Base-by-base conservation (phyloP, 2,888 invertebrate genomes). In the Keiferia lycopersicella region DNA sequence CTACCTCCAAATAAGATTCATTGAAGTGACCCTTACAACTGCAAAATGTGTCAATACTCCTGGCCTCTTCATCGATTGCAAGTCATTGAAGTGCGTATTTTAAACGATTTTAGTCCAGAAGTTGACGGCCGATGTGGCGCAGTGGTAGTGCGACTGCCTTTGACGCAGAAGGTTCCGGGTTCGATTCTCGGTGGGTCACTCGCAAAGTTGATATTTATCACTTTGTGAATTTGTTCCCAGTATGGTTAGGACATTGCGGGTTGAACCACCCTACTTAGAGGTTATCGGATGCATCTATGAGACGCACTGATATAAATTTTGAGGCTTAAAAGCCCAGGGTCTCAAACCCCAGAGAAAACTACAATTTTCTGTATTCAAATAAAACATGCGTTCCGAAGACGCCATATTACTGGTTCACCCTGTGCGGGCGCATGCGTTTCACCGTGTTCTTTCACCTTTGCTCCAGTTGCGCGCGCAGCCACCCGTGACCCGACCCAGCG, bases 391-490 rank as follows among this genome's bases (percentile, higher is more conserved):
- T 45, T 16, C 11, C 16, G 45, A 45, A 45, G 45, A n/a, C 45
- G n/a, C 45, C 16, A 45, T 16, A 45, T 6, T 16, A 45, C 45
- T 16, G 2, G 6, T 6, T n/a, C 45, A 45, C n/a, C 45, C 12
- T 12, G 51, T 26, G 30, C n/a, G 14, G 56, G 45, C 60, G 60
- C 26, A 14, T 34, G 61, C 34, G 50, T 51, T 50, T 34, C 51
- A 18, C 64, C 67, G 66, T 85, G 84, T 85, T 91, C 91, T 91
- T 90, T 91, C 90, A 91, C 89, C 91, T 91, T 87, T 90, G 91
- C 83, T 85, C 91, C 76, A 89, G 77, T 81, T 90, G 83, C 73
- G 73, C 65, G 77, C 63, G 69, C 87, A 81, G 74, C 88, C 85
- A 84, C 81, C 86, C 89, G 83, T 80, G 81, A 84, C 88, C 51